These are phyloP conservation scores for Oophaga sylvatica DNA, from an alignment of 2,797 vertebrate species.

Conservation along the genomic window DNA sequence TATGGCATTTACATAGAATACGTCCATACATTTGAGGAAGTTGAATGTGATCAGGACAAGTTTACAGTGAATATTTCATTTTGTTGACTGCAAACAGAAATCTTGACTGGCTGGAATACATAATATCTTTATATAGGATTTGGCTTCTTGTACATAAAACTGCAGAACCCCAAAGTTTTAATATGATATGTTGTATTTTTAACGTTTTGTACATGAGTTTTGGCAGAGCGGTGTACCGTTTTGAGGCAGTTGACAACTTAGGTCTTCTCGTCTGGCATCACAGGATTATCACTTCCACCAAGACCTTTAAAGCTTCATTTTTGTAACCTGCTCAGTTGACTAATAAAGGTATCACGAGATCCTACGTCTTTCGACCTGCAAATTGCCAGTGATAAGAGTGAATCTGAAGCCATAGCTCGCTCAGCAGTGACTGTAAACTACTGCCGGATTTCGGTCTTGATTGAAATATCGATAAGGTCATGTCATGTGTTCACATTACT, in stretches of 20 bases:
- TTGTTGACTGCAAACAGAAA: not conserved
- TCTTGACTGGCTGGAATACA: not conserved
- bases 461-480: constrained; percentile 48
- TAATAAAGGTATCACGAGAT: not conserved
- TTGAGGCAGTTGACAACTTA: not conserved
- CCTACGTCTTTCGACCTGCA: not conserved
- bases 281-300: not conserved
- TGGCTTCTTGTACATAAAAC: not conserved
- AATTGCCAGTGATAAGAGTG: not conserved
- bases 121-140: not conserved
- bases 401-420: not conserved
- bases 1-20: too few species aligned
- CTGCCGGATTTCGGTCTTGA: constrained; percentile 16
- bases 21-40: too few species aligned
- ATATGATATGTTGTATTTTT: not conserved
- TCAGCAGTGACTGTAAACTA: constrained; percentile 35
- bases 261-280: not conserved
- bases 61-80: not conserved
- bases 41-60: not conserved
- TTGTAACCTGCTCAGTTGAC: not conserved
- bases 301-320: not conserved
- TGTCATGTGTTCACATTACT: constrained; percentile 30
- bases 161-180: not conserved
- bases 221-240: not conserved
- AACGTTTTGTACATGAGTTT: not conserved